Percentiles rank a stretch among this genome's conserved stretches.
Conservation (phyloP, 2,888 invertebrate species). For the Gymnocheta viridis region DNA sequence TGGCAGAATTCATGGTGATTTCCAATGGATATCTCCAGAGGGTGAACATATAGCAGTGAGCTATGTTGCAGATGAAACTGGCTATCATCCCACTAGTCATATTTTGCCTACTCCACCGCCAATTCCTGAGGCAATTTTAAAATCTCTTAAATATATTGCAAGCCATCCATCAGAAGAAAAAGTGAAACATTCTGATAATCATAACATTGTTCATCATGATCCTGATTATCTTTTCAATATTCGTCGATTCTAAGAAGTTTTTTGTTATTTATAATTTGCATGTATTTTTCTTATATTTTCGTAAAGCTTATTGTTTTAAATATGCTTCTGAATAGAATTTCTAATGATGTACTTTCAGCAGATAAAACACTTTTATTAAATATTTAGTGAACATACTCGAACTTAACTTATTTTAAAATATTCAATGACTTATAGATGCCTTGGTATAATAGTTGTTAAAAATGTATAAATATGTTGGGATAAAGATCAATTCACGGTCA, state of each 20-base stretch:
- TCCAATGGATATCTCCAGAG: conserved; percentile 76
- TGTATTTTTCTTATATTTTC: background rate
- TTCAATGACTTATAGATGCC: too few relatives aligned
- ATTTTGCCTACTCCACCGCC: conserved; percentile 71
- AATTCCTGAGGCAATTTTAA: conserved; percentile 69
- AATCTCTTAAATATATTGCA: conserved; percentile 82
- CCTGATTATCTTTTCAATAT: background rate
- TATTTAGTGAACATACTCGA: too few relatives aligned
- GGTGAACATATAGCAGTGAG: conserved; percentile 73
- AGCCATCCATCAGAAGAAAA: conserved; percentile 77
- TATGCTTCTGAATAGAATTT: background rate
- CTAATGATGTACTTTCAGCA: background rate
- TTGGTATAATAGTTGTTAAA: too few relatives aligned
- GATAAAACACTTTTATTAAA: too few relatives aligned
- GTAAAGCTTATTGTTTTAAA: background rate
- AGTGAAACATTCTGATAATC: background rate
- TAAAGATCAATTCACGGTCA: too few relatives aligned
- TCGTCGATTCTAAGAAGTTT: conserved; percentile 19
- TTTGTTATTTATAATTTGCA: background rate
- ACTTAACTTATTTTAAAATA: too few relatives aligned
- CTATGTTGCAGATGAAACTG: conserved; percentile 76
- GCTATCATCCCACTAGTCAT: conserved; percentile 72
- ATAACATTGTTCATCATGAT: background rate
- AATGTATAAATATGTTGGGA: too few relatives aligned
- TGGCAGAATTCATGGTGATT: conserved; percentile 74